These are phyloP conservation scores for Lepus americanus DNA, from an alignment of 2,113 vertebrate species.

Conservation along the genomic window DNA sequence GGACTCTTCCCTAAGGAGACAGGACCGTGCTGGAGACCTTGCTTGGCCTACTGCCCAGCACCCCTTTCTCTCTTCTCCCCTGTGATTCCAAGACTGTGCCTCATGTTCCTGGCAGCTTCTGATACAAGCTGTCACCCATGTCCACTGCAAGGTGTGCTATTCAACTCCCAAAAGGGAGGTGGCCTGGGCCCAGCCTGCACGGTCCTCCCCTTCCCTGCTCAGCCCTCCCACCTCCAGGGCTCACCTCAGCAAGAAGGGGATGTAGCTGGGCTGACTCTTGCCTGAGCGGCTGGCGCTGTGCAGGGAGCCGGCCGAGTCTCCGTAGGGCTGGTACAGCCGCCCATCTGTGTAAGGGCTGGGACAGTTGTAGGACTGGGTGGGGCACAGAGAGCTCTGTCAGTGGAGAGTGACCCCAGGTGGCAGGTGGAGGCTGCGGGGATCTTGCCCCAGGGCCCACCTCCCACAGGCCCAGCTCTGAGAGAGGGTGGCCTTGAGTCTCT, in stretches of 20 bases:
- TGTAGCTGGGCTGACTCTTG: slow-evolving; percentile 97
- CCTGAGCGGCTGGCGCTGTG: slow-evolving; percentile 94
- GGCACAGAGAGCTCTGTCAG: not conserved
- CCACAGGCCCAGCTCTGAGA: not conserved
- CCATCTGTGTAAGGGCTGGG: slow-evolving; percentile 92
- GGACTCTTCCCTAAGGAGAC: slow-evolving; percentile 90
- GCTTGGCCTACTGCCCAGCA: not conserved
- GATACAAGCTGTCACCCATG: not conserved
- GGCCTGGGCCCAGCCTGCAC: not conserved
- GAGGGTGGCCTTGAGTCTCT: not conserved
- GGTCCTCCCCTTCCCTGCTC: not conserved
- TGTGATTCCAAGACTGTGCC: not conserved
- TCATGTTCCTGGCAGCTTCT: not conserved
- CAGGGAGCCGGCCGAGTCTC: slow-evolving; percentile 93
- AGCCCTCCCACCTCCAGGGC: not conserved
- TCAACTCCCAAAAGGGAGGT: not conserved
- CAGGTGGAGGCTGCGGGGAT: not conserved
- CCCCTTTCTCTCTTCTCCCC: not conserved
- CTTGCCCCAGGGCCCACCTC: not conserved
- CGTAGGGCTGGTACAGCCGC: slow-evolving; percentile 90
- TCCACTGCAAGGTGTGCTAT: fast-evolving
- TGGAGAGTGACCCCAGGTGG: not conserved
- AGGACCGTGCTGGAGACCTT: not conserved
- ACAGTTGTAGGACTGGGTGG: slow-evolving; percentile 90
- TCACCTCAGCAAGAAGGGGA: slow-evolving; percentile 94